phyloP scores from a whole-genome alignment of 2,113 vertebrate species.

The Paracanthobrama guichenoti region DNA sequence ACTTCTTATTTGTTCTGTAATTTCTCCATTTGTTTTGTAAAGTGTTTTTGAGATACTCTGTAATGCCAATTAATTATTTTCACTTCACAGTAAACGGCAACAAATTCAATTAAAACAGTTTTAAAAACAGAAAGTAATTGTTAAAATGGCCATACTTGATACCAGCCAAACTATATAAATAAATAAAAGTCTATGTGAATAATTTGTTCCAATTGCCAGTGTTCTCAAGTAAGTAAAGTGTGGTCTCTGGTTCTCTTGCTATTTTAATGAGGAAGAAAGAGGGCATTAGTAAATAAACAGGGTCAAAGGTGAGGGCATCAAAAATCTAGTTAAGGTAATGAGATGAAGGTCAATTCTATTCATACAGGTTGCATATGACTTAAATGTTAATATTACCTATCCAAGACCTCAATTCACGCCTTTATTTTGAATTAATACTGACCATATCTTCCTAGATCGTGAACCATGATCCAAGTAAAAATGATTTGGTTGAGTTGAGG shows the following conservation, averaged over 20 bases:
- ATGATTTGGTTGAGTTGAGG: slow-evolving; percentile 2
- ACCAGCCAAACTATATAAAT: slow-evolving; percentile 29
- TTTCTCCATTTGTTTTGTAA: background rate
- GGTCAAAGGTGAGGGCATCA: slow-evolving; percentile 22
- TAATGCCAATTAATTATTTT: slow-evolving; percentile 17
- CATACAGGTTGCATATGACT: slow-evolving; percentile 7
- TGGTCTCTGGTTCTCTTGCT: background rate
- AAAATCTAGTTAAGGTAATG: slow-evolving; percentile 37
- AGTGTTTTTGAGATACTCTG: slow-evolving; percentile 8
- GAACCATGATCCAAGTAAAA: background rate
- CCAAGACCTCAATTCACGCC: background rate
- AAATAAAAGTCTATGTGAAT: slow-evolving; percentile 20
- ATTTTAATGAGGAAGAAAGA: slow-evolving; percentile 33
- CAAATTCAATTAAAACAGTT: slow-evolving; percentile 18
- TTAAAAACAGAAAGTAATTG: slow-evolving; percentile 27
- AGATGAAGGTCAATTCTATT: background rate
- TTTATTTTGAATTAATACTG: slow-evolving; percentile 3
- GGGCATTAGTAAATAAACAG: slow-evolving; percentile 29
- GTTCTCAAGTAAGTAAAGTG: slow-evolving; percentile 7
- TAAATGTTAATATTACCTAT: slow-evolving; percentile 7
- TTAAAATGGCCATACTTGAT: slow-evolving; percentile 23
- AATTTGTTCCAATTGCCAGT: slow-evolving; percentile 31
- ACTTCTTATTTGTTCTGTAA: background rate
- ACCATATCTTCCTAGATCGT: background rate
- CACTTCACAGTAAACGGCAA: slow-evolving; percentile 14